Evolutionary conservation across 2,888 invertebrate species (phyloP).

Genomic region (Oscheius sp.): DNA sequence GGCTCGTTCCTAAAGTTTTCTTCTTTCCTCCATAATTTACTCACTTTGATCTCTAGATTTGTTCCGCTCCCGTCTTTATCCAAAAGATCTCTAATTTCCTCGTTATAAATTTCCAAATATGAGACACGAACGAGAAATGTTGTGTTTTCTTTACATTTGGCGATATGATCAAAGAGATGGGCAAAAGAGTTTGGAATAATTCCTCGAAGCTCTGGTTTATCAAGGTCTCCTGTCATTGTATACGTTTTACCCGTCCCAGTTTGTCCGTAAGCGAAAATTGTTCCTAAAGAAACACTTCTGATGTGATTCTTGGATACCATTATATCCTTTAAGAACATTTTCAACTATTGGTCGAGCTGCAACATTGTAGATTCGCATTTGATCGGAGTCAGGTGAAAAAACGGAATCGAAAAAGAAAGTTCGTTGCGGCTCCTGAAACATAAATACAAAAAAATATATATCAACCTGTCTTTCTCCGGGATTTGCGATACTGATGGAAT

Average conservation of each 20-base stretch:
- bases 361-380: conserved; percentile 90
- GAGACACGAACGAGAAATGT: conserved; percentile 96
- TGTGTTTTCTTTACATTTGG: conserved; percentile 88
- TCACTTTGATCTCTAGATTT: conserved; percentile 63
- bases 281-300: conserved; percentile 73
- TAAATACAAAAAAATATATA: neutral
- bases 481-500: conserved; percentile 36
- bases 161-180: conserved; percentile 96
- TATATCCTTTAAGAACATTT: conserved; percentile 92
- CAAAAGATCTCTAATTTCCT: conserved; percentile 93
- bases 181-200: conserved; percentile 99
- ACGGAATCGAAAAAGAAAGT: conserved; percentile 93
- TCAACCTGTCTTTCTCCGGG: conserved; percentile 32
- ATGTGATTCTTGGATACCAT: too few species aligned
- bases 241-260: conserved; percentile 96
- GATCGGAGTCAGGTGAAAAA: conserved; percentile 84
- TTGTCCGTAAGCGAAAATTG: conserved; percentile 78
- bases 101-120: conserved; percentile 98
- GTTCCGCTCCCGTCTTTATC: conserved; percentile 83
- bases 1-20: conserved; percentile 86
- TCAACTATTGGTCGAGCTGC: conserved; percentile 96
- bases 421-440: conserved; percentile 77
- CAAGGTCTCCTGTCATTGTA: conserved; percentile 93
- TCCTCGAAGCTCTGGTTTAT: conserved; percentile 87
- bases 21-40: too few species aligned